Percentiles rank a stretch among this genome's conserved stretches.
Conservation (phyloP, 2,113 vertebrate genomes). For the Eclectus roratus region DNA sequence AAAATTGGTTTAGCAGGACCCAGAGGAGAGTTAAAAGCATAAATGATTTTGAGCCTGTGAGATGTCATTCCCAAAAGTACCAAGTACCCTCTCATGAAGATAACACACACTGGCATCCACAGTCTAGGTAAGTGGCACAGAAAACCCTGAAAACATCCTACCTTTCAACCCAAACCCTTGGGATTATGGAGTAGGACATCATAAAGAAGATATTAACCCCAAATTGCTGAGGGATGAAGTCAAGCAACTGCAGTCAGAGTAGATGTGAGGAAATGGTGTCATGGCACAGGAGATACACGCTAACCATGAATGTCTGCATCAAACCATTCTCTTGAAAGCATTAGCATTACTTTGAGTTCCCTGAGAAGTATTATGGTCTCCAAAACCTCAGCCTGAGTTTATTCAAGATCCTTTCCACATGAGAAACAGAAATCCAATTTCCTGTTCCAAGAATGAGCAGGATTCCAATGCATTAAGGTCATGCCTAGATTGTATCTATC, state of each 20-base stretch:
- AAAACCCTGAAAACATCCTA: not conserved
- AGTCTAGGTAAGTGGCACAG: not conserved
- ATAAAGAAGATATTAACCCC: not conserved
- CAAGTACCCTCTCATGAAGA: not conserved
- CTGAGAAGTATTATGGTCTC: not conserved
- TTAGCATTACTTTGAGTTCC: not conserved
- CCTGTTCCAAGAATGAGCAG: constrained; percentile 18
- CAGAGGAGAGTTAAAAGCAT: not conserved
- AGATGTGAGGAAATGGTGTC: not conserved
- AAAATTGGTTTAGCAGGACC: not conserved
- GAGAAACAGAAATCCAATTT: constrained; percentile 40
- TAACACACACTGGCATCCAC: not conserved
- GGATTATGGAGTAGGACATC: not conserved
- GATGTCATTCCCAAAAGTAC: not conserved
- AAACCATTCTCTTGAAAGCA: not conserved
- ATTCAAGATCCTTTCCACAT: not conserved
- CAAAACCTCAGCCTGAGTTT: not conserved
- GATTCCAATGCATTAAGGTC: constrained; percentile 50
- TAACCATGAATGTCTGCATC: not conserved
- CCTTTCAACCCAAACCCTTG: not conserved
- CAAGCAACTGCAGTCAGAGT: not conserved
- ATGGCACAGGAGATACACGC: not conserved
- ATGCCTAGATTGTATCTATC: not conserved
- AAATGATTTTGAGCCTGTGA: not conserved
- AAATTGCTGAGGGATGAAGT: not conserved